phyloP scores from a whole-genome alignment of 1,140 invertebrate genomes.

The Rhyacophila brunnea region DNA sequence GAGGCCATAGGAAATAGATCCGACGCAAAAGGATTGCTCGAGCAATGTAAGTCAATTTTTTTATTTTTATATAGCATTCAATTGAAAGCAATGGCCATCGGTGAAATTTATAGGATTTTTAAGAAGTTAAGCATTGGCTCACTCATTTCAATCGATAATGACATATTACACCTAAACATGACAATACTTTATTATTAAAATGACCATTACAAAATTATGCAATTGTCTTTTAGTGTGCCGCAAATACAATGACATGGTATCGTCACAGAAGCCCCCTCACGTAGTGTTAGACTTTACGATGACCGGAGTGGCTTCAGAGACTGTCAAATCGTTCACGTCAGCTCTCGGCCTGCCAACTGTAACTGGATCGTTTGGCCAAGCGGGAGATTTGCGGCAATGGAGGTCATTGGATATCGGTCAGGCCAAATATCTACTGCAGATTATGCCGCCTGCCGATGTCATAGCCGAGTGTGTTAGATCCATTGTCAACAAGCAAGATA shows the following conservation, averaged over 20 bases:
- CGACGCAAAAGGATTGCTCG: constrained; percentile 65
- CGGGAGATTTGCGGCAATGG: constrained; percentile 79
- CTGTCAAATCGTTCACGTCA: constrained; percentile 77
- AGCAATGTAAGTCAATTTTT: constrained; percentile 58
- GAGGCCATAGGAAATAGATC: constrained; percentile 64
- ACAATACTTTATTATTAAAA: too few species aligned
- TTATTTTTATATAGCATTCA: too few species aligned
- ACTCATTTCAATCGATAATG: too few species aligned
- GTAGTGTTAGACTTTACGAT: constrained; percentile 78
- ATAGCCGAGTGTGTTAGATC: constrained; percentile 78
- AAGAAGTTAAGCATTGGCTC: too few species aligned
- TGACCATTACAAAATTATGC: too few species aligned
- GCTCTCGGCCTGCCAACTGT: constrained; percentile 79
- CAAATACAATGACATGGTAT: constrained; percentile 63
- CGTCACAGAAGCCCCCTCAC: constrained; percentile 65
- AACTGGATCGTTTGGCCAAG: constrained; percentile 78
- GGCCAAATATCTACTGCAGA: constrained; percentile 67
- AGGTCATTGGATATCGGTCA: constrained; percentile 66
- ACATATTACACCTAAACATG: too few species aligned
- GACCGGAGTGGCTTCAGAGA: constrained; percentile 73
- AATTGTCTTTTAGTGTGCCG: constrained; percentile 62
- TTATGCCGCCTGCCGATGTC: constrained; percentile 81
- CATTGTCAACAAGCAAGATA: constrained; percentile 76
- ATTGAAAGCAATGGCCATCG: too few species aligned
- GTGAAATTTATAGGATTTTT: too few species aligned